phyloP scores from a whole-genome alignment of 2,113 vertebrate species.

The Chrysochloris asiatica region DNA sequence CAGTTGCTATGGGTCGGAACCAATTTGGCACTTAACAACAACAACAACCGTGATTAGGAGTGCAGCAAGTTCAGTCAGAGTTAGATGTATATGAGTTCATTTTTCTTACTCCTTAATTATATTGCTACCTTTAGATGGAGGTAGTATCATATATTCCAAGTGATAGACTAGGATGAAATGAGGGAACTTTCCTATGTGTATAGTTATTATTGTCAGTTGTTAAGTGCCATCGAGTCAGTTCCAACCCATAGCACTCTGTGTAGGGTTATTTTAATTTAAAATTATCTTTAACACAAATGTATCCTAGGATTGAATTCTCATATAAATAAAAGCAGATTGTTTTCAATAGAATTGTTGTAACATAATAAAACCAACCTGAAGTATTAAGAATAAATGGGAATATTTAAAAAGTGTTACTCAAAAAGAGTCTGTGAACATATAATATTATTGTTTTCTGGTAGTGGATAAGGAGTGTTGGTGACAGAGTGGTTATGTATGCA shows the following conservation, averaged over 20 bases:
- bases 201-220: no score
- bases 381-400: not conserved
- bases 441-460: not conserved
- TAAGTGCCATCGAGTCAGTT: no score
- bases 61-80: not conserved
- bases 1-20: no score
- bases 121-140: not conserved
- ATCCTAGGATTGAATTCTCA: constrained; percentile 14
- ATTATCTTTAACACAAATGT: not conserved
- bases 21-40: no score
- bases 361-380: not conserved
- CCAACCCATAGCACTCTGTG: no score
- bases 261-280: constrained; percentile 43
- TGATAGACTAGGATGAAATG: not conserved
- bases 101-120: not conserved
- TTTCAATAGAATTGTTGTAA: constrained; percentile 47
- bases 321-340: constrained; percentile 8
- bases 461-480: not conserved
- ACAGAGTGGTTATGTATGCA: no score
- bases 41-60: no score
- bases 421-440: constrained; percentile 6
- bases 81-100: not conserved
- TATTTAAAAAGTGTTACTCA: not conserved
- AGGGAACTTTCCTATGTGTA: not conserved
- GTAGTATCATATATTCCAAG: not conserved